Conservation (phyloP, 2,888 invertebrate genomes). For the Drosophila parthenogenetica region DNA sequence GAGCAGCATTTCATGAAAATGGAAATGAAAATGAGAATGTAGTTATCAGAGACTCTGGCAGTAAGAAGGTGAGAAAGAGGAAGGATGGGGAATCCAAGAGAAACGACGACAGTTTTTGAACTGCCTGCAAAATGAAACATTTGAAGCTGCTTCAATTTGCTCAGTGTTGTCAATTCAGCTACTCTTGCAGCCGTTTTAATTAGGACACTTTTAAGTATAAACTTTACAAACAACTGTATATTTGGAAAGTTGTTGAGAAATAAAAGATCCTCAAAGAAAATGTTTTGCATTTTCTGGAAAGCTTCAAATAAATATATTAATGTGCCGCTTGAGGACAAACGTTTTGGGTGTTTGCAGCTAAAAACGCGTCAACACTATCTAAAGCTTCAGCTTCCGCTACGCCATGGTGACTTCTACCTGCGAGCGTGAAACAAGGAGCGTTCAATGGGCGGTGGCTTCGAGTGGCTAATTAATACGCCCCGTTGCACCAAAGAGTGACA, state of each 20-base stretch:
- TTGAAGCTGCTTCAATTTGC: slow-evolving; percentile 35
- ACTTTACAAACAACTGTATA: too few species aligned
- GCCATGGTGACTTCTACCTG: slow-evolving; percentile 43
- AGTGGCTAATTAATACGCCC: slow-evolving; percentile 79
- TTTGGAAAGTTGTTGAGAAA: too few species aligned
- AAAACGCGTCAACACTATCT: background rate
- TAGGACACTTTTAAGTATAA: too few species aligned
- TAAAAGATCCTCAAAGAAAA: too few species aligned
- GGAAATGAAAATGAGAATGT: background rate
- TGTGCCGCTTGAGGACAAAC: background rate
- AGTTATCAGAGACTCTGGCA: background rate
- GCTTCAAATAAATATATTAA: too few species aligned
- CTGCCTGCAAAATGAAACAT: slow-evolving; percentile 75
- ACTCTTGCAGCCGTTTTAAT: background rate
- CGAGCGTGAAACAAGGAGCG: slow-evolving; percentile 17
- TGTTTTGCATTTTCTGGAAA: background rate
- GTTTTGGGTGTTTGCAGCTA: background rate
- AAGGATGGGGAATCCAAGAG: background rate
- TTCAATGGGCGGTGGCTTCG: slow-evolving; percentile 57
- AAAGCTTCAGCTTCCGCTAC: background rate
- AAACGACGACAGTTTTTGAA: slow-evolving; percentile 67
- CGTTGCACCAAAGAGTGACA: slow-evolving; percentile 73
- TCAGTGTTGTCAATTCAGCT: background rate
- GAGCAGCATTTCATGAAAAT: slow-evolving; percentile 5
- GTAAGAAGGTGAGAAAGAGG: background rate